phyloP scores from a whole-genome alignment of 2,113 vertebrate genomes.

The Prionailurus viverrinus region DNA sequence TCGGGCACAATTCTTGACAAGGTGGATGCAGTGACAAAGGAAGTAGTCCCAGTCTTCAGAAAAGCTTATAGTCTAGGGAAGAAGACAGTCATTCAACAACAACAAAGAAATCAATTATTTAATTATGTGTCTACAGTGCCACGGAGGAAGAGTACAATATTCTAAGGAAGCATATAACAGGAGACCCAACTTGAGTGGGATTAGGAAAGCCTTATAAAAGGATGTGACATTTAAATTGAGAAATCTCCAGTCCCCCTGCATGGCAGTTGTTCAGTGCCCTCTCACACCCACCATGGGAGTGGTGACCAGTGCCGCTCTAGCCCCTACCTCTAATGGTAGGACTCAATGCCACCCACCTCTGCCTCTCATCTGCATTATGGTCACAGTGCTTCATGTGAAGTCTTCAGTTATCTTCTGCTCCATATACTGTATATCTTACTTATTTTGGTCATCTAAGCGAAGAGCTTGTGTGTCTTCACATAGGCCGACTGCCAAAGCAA shows the following conservation, averaged over 20 bases:
- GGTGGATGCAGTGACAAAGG: background rate
- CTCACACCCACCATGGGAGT: fast-evolving
- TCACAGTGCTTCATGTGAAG: background rate
- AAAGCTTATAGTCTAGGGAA: background rate
- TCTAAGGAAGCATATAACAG: background rate
- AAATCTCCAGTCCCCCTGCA: background rate
- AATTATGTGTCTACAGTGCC: background rate
- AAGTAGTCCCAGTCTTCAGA: background rate
- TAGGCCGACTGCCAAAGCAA: background rate
- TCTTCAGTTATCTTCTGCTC: background rate
- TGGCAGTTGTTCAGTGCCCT: background rate
- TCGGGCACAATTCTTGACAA: background rate
- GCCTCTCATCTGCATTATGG: fast-evolving
- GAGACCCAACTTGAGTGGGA: background rate
- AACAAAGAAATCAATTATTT: background rate
- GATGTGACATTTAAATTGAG: background rate
- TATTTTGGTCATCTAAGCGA: background rate
- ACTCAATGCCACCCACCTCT: background rate
- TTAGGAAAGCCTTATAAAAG: background rate
- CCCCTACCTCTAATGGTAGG: background rate
- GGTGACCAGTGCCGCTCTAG: too few relatives aligned
- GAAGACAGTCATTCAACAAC: background rate
- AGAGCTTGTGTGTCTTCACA: background rate
- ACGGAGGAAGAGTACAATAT: background rate
- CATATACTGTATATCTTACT: fast-evolving